A percentile compares a stretch with the other conserved stretches of the same genome.
Evolutionary conservation across 2,113 vertebrate species (phyloP).

Genomic region (Saimiri boliviensis): DNA sequence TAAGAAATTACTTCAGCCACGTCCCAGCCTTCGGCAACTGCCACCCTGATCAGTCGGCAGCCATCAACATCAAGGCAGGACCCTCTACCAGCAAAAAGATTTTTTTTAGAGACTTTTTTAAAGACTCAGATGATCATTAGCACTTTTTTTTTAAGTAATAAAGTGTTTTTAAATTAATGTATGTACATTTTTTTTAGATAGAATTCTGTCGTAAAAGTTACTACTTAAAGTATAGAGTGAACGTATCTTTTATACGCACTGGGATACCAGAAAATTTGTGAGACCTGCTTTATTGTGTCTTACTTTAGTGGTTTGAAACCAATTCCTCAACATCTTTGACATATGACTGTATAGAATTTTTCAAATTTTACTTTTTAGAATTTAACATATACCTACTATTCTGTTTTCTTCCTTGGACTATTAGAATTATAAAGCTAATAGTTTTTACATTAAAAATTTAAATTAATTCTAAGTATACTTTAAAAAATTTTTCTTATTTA

Average conservation of each 20-base stretch:
- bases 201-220: not conserved
- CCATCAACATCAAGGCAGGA: not conserved
- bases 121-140: not conserved
- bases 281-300: not conserved
- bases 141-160: not conserved
- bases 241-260: not conserved
- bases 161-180: not conserved
- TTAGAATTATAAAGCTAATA: constrained; percentile 34
- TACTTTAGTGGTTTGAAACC: not conserved
- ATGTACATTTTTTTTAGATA: not conserved
- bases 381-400: not conserved
- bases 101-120: too few relatives aligned
- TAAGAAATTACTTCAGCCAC: not conserved
- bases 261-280: not conserved
- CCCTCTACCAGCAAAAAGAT: not conserved
- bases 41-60: not conserved
- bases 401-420: not conserved
- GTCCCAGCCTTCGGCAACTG: not conserved
- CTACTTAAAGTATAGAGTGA: not conserved
- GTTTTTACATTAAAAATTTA: constrained; percentile 42
- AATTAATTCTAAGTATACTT: not conserved
- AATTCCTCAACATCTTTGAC: not conserved
- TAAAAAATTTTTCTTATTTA: not conserved
- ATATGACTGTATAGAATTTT: not conserved
- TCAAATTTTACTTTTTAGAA: not conserved